A percentile compares a stretch with the other conserved stretches of the same genome.
Evolutionary conservation across 2,888 invertebrate genomes (phyloP).

Genomic region (Sinopyrophorus schimmeli): DNA sequence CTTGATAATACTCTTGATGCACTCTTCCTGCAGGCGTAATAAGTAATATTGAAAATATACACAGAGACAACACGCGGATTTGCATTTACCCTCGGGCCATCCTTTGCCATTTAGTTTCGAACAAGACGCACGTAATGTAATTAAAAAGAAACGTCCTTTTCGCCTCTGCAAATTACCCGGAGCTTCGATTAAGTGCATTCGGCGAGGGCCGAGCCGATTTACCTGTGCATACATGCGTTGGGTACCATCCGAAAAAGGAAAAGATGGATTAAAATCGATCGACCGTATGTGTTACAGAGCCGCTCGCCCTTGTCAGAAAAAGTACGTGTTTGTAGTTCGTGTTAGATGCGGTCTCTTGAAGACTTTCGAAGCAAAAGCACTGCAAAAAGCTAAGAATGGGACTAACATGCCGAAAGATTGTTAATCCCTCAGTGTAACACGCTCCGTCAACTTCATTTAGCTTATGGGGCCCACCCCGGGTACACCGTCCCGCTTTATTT

Average conservation of each 20-base stretch:
- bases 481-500: slow-evolving; percentile 16
- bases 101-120: background rate
- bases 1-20: slow-evolving; percentile 38
- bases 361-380: slow-evolving; percentile 31
- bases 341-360: slow-evolving; percentile 39
- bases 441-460: slow-evolving; percentile 37
- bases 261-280: slow-evolving; percentile 27
- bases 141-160: slow-evolving; percentile 5
- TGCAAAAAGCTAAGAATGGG: slow-evolving; percentile 29
- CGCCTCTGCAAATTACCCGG: background rate
- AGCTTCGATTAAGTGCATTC: background rate
- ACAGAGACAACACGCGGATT: slow-evolving; percentile 23
- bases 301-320: slow-evolving; percentile 18
- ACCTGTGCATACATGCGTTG: too few relatives aligned
- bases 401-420: slow-evolving; percentile 35
- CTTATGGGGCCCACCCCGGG: slow-evolving; percentile 32
- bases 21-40: slow-evolving; percentile 31
- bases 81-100: slow-evolving; percentile 16
- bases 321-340: slow-evolving; percentile 38
- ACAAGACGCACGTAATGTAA: slow-evolving; percentile 12
- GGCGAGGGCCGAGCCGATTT: too few relatives aligned
- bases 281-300: slow-evolving; percentile 27
- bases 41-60: slow-evolving; percentile 36
- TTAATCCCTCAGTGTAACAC: slow-evolving; percentile 35
- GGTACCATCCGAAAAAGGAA: too few relatives aligned